Percentiles rank a stretch among this genome's conserved stretches.
Evolutionary conservation across 2,888 invertebrate species (phyloP).

Genomic region (Willowsia nigromaculata): DNA sequence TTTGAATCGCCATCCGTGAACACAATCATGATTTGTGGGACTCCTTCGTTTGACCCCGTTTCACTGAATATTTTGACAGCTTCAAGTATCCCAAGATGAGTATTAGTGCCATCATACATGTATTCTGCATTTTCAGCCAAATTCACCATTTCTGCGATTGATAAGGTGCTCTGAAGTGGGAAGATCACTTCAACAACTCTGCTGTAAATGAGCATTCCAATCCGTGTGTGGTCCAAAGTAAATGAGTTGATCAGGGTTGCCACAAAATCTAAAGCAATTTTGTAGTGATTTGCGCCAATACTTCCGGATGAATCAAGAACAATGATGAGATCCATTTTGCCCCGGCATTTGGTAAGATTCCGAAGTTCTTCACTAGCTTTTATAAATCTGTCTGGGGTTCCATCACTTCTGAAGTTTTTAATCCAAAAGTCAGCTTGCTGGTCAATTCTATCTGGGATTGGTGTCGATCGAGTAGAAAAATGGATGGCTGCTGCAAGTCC

Average conservation of each 20-base stretch:
- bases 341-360: slow-evolving; percentile 46
- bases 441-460: neutral
- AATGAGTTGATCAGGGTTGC: slow-evolving; percentile 55
- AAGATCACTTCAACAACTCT: neutral
- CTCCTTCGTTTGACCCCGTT: neutral
- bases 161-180: slow-evolving; percentile 17
- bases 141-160: neutral
- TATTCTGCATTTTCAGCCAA: slow-evolving; percentile 13
- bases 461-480: neutral
- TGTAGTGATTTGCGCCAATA: slow-evolving; percentile 43
- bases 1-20: neutral
- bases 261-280: slow-evolving; percentile 50
- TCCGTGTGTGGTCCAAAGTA: slow-evolving; percentile 42
- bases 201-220: slow-evolving; percentile 63
- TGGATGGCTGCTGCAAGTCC: slow-evolving; percentile 37
- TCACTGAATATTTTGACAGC: neutral
- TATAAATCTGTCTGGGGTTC: neutral
- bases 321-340: slow-evolving; percentile 68
- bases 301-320: slow-evolving; percentile 72
- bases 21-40: neutral
- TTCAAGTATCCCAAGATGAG: slow-evolving; percentile 33
- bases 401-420: neutral
- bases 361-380: neutral
- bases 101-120: slow-evolving; percentile 41
- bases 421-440: neutral